Evolutionary conservation across 1,140 invertebrate genomes (phyloP).

Genomic region (Ostrea edulis): DNA sequence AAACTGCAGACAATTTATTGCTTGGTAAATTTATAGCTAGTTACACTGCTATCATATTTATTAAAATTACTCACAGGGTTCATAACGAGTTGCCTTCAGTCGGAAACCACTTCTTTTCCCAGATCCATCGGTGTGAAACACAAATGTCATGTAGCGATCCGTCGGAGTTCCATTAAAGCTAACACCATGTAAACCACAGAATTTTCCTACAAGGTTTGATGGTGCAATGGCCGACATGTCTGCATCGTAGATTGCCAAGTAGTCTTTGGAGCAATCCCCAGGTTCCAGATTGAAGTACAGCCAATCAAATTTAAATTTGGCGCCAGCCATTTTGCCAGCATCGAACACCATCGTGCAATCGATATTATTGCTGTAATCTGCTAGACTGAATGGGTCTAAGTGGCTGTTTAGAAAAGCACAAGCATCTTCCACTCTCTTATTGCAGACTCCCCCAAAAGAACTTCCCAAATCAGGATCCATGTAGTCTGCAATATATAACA

Average conservation of each 20-base stretch:
- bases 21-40: too few species aligned
- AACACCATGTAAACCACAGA: conserved; percentile 29
- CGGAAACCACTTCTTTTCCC: conserved; percentile 3
- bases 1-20: too few species aligned
- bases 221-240: conserved; percentile 16
- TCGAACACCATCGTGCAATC: conserved; percentile 46
- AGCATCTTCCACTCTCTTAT: conserved; percentile 46
- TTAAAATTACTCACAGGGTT: conserved; percentile 22
- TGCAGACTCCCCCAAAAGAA: conserved; percentile 42
- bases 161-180: conserved; percentile 15
- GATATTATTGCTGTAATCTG: conserved; percentile 28
- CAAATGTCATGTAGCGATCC: conserved; percentile 39
- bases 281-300: conserved; percentile 41
- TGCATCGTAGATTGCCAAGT: conserved; percentile 42
- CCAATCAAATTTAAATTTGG: conserved; percentile 47
- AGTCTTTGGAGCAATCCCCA: conserved; percentile 34
- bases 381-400: conserved; percentile 19
- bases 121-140: conserved; percentile 48
- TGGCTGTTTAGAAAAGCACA: conserved; percentile 43
- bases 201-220: conserved; percentile 35
- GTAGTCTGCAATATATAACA: conserved; percentile 40
- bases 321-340: conserved; percentile 39
- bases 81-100: conserved; percentile 42
- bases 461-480: conserved; percentile 46
- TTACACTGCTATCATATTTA: too few species aligned